Conservation (phyloP, 2,113 vertebrate genomes). For the Dissostichus mawsoni region DNA sequence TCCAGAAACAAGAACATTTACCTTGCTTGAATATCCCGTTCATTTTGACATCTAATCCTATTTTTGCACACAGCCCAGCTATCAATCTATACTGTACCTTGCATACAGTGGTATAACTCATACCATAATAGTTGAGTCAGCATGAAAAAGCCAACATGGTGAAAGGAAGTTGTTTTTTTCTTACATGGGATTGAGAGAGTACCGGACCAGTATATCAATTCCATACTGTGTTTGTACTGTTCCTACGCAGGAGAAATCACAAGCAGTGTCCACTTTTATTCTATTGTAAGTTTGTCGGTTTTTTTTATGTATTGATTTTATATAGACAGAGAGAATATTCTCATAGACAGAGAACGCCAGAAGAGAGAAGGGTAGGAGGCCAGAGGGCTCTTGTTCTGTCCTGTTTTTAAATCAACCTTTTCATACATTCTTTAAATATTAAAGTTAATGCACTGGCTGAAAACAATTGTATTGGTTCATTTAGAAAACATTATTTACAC, state of each 20-base stretch:
- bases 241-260: slow-evolving; percentile 5
- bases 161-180: not conserved
- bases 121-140: slow-evolving; percentile 9
- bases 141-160: slow-evolving; percentile 3
- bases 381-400: not conserved
- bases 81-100: slow-evolving; percentile 12
- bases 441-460: not conserved
- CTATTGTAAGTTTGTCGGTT: not conserved
- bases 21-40: slow-evolving; percentile 5
- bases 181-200: not conserved
- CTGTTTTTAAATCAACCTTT: not conserved
- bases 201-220: not conserved
- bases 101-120: not conserved
- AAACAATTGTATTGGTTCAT: not conserved
- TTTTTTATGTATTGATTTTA: too few species aligned
- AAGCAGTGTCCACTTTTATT: not conserved
- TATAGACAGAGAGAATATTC: not conserved
- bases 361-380: not conserved
- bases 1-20: slow-evolving; percentile 6
- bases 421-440: slow-evolving; percentile 17
- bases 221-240: slow-evolving; percentile 6
- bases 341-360: not conserved
- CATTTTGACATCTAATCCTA: slow-evolving; percentile 22
- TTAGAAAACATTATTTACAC: not conserved
- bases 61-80: slow-evolving; percentile 3